Conservation (phyloP, 2,797 vertebrate species). For the Apogon hyalosoma region DNA sequence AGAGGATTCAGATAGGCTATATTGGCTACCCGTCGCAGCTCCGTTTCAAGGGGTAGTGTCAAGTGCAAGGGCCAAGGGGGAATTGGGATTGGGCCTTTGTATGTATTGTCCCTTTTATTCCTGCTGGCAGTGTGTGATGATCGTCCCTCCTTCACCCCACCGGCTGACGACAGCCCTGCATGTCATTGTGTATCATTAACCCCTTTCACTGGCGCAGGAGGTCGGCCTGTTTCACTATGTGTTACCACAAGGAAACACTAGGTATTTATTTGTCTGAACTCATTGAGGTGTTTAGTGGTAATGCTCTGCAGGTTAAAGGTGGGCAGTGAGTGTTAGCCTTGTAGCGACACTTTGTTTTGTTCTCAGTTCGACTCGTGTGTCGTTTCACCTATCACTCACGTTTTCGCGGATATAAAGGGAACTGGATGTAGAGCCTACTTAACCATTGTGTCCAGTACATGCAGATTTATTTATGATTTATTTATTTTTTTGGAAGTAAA, state of each 20-base stretch:
- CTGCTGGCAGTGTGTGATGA: conserved; percentile 32
- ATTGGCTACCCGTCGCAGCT: too few relatives aligned
- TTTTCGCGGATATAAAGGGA: conserved; percentile 37
- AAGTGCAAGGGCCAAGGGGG: too few relatives aligned
- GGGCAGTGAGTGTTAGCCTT: conserved; percentile 66
- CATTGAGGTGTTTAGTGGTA: conserved; percentile 3
- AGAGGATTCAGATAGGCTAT: too few relatives aligned
- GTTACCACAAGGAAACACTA: conserved; percentile 28
- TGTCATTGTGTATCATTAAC: conserved; percentile 55
- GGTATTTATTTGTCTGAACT: conserved; percentile 46
- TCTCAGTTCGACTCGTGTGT: conserved; percentile 23
- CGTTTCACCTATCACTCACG: background rate
- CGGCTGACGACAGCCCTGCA: conserved; percentile 54
- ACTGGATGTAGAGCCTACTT: conserved; percentile 57
- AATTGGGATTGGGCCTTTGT: too few relatives aligned
- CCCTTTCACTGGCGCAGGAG: conserved; percentile 27
- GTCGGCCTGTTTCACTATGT: conserved; percentile 41
- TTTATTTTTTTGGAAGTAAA: conserved; percentile 70
- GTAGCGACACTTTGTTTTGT: conserved; percentile 41
- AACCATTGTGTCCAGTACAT: conserved; percentile 37
- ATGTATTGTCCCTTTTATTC: conserved; percentile 54
- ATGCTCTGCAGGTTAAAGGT: conserved; percentile 20
- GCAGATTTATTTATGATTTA: conserved; percentile 62
- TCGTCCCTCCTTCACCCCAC: conserved; percentile 28
- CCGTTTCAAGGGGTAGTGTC: too few relatives aligned